Base-by-base conservation (phyloP, 2,888 invertebrate genomes). In the Homarus gammarus region DNA sequence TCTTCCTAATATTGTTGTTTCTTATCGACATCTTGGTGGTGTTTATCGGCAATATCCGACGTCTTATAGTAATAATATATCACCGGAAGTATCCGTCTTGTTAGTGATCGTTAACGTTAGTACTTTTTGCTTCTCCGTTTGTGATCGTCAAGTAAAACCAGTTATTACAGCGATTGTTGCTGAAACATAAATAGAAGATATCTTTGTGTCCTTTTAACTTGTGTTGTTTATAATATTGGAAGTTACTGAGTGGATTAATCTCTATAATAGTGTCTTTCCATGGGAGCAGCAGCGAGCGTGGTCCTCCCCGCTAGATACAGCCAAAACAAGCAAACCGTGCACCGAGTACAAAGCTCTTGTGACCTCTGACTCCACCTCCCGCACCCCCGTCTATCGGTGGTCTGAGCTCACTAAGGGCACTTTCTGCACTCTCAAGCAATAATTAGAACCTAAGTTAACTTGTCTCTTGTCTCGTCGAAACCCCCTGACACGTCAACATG, bases 401-500 rank as follows among this genome's bases (percentile, higher is more conserved):
- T 73, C 38, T 36, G 73, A 49, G 77, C 77, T 77, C 77, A 77
- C 49, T n/a, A 40, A 49, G 49, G 31, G 15, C 79, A 51, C 51
- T 38, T 51, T 56, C 78, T 56, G 27, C 15, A 56, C 78, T 78
- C 18, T 70, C 49, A 83, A 87, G 86, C 79, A 81, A 87, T 81
- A 87, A 81, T n/a, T 79, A 87, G 79, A 87, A 68, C 72, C 79
- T 79, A 64, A 79, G n/a, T 36, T 36, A 72, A 15, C 27, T 51
- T 38, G 38, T 72, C 72, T 81, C 79, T 64, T 64, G 64, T 79
- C 79, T 70, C 77, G 84, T 84, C 84, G 75, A 75, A 31, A 33
- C 49, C 15, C 31, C 33, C 44, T 38, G 44, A 49, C 51, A 51
- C 86, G 40, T n/a, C 72, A 84, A 79, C 36, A 91, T 91, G 91